Conservation (phyloP, 1,140 invertebrate genomes). For the Papilio helenus region DNA sequence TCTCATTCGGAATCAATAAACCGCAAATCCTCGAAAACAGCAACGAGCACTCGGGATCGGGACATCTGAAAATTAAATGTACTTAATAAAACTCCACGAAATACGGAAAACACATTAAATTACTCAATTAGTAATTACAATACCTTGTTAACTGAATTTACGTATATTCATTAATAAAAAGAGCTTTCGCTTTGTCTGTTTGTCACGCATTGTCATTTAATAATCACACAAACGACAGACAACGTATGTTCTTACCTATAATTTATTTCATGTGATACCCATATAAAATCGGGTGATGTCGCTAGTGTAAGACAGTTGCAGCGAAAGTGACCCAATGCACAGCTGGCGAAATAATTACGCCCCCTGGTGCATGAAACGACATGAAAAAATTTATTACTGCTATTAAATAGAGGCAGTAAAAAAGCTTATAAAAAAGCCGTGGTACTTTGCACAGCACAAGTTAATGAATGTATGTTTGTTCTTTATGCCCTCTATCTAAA, state of each 20-base stretch:
- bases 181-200: neutral
- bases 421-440: too few relatives aligned
- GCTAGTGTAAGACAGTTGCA: slow-evolving; percentile 12
- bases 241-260: too few relatives aligned
- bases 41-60: neutral
- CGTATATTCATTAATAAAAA: neutral
- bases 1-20: slow-evolving; percentile 5
- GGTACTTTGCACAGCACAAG: too few relatives aligned
- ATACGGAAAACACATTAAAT: slow-evolving; percentile 11
- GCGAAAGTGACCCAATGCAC: slow-evolving; percentile 18
- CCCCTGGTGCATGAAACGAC: neutral
- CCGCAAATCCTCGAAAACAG: slow-evolving; percentile 17
- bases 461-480: too few relatives aligned
- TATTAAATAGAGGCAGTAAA: neutral
- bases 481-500: too few relatives aligned
- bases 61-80: neutral
- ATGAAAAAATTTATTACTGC: neutral
- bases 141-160: neutral
- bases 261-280: neutral
- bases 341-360: slow-evolving; percentile 30
- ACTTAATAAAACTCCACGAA: neutral
- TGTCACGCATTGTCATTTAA: neutral
- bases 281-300: neutral
- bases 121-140: neutral
- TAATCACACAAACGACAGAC: neutral